These are phyloP conservation scores for Gulo gulo DNA, from an alignment of 2,113 vertebrate species.

Conservation along the genomic window DNA sequence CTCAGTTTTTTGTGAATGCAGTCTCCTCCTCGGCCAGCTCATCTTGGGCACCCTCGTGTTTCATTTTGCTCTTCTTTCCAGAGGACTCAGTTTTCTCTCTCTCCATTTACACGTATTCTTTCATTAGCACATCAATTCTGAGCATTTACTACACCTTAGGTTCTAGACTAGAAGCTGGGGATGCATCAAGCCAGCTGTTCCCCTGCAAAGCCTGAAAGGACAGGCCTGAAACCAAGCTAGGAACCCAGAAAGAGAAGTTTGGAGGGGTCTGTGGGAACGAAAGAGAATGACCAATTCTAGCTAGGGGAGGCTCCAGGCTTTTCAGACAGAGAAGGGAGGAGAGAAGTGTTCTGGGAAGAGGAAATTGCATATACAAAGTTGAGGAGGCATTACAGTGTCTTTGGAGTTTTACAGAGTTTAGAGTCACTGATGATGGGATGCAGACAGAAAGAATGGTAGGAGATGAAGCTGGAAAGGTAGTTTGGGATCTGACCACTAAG, in stretches of 20 bases:
- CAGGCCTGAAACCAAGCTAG: background rate
- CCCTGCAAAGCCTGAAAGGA: background rate
- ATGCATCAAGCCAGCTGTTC: background rate
- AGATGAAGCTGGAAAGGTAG: background rate
- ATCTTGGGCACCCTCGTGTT: background rate
- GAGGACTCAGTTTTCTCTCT: background rate
- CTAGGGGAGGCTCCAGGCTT: background rate
- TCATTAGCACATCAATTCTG: background rate
- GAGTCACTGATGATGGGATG: background rate
- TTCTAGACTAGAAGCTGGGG: background rate
- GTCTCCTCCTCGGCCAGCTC: background rate
- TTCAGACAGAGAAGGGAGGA: background rate
- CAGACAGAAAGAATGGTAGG: background rate
- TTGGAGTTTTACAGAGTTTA: background rate
- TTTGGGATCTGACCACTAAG: background rate
- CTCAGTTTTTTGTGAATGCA: background rate
- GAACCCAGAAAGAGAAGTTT: background rate
- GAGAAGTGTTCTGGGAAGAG: background rate
- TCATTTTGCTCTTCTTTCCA: background rate
- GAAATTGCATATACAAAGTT: background rate
- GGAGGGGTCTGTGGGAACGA: background rate
- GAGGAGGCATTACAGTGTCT: background rate
- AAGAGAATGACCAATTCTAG: background rate
- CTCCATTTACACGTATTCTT: background rate
- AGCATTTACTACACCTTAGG: background rate